Evolutionary conservation across 2,797 vertebrate genomes (phyloP).

Genomic region (Serranus cabrilla): DNA sequence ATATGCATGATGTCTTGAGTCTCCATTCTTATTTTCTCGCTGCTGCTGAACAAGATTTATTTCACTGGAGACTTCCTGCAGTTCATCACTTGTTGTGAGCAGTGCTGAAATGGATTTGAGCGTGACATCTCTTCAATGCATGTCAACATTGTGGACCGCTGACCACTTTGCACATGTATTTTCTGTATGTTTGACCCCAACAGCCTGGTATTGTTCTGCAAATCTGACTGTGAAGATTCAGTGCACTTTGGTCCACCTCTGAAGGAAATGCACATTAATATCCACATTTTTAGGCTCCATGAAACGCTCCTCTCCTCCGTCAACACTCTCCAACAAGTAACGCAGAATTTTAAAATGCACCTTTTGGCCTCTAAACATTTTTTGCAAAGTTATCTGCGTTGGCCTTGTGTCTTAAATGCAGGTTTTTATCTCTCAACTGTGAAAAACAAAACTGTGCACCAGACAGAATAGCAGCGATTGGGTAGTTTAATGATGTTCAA

Average conservation of each 20-base stretch:
- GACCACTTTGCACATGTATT: conserved; percentile 36
- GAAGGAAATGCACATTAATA: conserved; percentile 11
- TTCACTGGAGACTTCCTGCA: conserved; percentile 54
- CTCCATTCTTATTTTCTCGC: conserved; percentile 56
- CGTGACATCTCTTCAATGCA: conserved; percentile 51
- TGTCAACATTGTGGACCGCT: conserved; percentile 41
- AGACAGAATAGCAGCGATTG: conserved; percentile 7
- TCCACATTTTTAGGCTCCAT: conserved; percentile 5
- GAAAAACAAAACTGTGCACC: not conserved
- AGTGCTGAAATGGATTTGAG: conserved; percentile 41
- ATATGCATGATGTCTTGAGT: conserved; percentile 75
- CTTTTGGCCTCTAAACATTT: conserved; percentile 39
- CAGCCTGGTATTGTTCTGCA: conserved; percentile 36
- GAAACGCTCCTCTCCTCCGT: conserved; percentile 1
- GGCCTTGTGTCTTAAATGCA: conserved; percentile 29
- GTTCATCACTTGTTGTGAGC: conserved; percentile 45
- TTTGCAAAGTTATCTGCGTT: conserved; percentile 5
- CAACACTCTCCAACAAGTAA: conserved; percentile 13
- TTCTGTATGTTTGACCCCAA: conserved; percentile 34
- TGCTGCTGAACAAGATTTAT: conserved; percentile 46
- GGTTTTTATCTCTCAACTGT: conserved; percentile 10
- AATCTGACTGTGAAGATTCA: conserved; percentile 22
- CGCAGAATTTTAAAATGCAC: conserved; percentile 29
- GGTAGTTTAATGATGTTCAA: not conserved
- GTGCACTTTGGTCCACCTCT: conserved; percentile 28